Percentiles rank a stretch among this genome's conserved stretches.
These are phyloP conservation scores for Danio choprae DNA, from an alignment of 2,797 vertebrate genomes.

Conservation along the genomic window DNA sequence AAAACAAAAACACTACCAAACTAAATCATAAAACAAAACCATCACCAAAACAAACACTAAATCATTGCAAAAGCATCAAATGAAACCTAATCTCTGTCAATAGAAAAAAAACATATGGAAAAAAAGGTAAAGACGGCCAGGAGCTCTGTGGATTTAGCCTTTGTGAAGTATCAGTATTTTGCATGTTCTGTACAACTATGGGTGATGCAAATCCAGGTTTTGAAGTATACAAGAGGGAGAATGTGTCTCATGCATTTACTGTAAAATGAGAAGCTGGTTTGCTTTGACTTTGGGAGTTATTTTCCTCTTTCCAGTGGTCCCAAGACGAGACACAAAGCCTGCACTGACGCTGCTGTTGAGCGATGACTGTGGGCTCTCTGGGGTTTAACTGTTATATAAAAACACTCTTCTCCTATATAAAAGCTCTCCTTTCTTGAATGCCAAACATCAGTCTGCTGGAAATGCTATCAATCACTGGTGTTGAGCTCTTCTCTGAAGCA, in stretches of 20 bases:
- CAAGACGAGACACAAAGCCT: constrained; percentile 14
- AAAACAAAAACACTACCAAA: no score
- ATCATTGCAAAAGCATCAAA: no score
- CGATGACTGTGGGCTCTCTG: constrained; percentile 21
- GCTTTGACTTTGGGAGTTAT: constrained; percentile 4
- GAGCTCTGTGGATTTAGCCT: constrained; percentile 23
- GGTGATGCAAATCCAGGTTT: constrained; percentile 6
- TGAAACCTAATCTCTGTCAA: no score
- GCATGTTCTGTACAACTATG: not conserved
- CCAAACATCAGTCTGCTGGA: constrained; percentile 9
- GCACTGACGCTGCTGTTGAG: constrained; percentile 16
- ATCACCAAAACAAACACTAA: no score
- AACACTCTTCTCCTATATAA: constrained; percentile 7
- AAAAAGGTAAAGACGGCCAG: constrained; percentile 33
- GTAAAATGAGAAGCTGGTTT: not conserved
- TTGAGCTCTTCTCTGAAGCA: not conserved
- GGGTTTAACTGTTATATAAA: constrained; percentile 27
- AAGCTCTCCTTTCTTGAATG: constrained; percentile 6
- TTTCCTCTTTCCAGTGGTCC: not conserved
- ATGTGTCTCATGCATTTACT: not conserved
- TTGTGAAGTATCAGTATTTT: constrained; percentile 17
- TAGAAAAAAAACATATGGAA: no score
- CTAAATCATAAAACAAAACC: no score
- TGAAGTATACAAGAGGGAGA: constrained; percentile 14
- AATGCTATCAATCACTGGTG: constrained; percentile 28